Conservation (phyloP, 2,888 invertebrate species). For the Cheiracanthium punctorium region DNA sequence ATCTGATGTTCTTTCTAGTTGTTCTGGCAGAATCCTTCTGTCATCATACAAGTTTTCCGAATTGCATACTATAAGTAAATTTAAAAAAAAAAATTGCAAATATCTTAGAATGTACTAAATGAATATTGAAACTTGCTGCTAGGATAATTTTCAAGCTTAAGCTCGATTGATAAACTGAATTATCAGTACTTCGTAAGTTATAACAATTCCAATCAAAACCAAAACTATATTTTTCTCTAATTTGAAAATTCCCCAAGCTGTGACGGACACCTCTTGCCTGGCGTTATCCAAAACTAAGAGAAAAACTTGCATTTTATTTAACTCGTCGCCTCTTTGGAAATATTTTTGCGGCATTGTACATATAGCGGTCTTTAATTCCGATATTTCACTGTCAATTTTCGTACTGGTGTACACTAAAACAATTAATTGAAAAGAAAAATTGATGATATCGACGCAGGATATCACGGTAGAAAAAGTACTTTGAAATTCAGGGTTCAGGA, state of each 20-base stretch:
- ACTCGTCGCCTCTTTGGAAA: too few species aligned
- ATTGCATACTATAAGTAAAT: too few species aligned
- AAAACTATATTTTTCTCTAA: background rate
- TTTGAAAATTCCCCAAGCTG: background rate
- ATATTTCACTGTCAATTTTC: background rate
- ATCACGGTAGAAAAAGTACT: background rate
- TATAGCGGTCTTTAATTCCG: background rate
- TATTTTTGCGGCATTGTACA: background rate
- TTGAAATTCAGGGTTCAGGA: background rate
- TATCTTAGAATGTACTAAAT: too few species aligned
- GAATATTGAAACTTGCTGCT: too few species aligned
- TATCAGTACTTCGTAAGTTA: background rate
- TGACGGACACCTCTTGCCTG: background rate
- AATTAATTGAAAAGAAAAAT: background rate
- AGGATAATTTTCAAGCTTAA: too few species aligned
- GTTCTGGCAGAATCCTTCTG: too few species aligned
- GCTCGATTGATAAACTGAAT: background rate
- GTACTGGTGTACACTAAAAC: background rate
- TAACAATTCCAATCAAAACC: background rate
- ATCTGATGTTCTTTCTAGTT: too few species aligned
- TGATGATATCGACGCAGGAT: background rate
- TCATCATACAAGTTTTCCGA: too few species aligned
- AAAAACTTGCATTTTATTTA: too few species aligned
- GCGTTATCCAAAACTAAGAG: background rate
- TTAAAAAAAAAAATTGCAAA: too few species aligned